Base-by-base conservation (phyloP, 2,888 invertebrate genomes). In the Cynaeus angustus region DNA sequence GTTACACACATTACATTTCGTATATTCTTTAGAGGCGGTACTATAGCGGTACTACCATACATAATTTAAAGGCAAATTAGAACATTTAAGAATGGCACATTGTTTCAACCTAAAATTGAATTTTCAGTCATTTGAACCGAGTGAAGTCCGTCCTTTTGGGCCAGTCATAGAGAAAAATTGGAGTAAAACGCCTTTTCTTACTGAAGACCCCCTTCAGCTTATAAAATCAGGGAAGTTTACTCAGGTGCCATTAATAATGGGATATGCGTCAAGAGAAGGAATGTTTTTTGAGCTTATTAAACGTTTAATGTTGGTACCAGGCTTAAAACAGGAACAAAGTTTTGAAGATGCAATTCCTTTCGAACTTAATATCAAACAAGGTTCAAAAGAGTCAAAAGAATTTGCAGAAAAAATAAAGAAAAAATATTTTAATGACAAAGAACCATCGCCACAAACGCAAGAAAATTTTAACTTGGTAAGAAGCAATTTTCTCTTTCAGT, bases 181-280 rank as follows among this genome's bases (percentile, higher is more conserved):
- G 14, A 76, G 74, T 50, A 65, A 70, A 10, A 38, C 72, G 10
- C 12, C 46, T 12, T 79, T 79, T 70, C 46, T 81, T n/a, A 45
- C 75, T 1, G 74, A 77, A 68, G 70, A 78, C 48, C 81, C 81
- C 0, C 41, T 77, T 4, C 58, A 76, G 10, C 68, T 79, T 33
- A 74, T 80, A 4, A 48, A 37, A 13, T 70, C 74, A 9, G 79
- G 78, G 37, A 68, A 71, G n/a, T 79, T 76, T 58, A 74, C 74
- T 50, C 74, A 79, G 41, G 77, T 81, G 4, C 81, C 81, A 3
- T 50, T 81, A 4, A 73, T 81, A 56, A 72, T 78, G 12, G 81
- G 81, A 0, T 79, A 65, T 52, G 78, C 75, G 6, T 72, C 74
- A 28, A 72, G 72, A 48, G 81, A 81, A 75, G 81, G 80, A 43